Evolutionary conservation across 2,113 vertebrate genomes (phyloP), one percentile per base, ranked within the genome.

Genomic region (Puffinus mauretanicus): DNA sequence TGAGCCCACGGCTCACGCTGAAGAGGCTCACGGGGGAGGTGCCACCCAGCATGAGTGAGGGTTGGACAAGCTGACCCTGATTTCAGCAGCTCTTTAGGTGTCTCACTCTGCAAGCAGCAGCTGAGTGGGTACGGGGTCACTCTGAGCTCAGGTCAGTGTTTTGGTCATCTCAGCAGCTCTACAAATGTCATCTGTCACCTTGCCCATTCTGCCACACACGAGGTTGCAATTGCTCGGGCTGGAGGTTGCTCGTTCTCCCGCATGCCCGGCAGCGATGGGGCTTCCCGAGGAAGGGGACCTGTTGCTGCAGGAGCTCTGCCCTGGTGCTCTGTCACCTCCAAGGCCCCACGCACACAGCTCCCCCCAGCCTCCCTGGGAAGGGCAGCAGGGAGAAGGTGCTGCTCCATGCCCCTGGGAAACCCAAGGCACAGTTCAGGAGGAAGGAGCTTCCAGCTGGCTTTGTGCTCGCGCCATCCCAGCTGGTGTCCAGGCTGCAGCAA

Each of bases 261-360:
- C 22, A 1, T 2, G 1, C 18, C n/a, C 12, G 10, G 54, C 38
- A 51, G 49, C 0, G 0, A 36, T 17, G 46, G 42, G 46, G 16
- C 34, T 71, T 26, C 64, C n/a, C 6, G 0, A 30, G 22, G 44
- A 34, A 47, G 34, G 29, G 34, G 40, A 72, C 38, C 11, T 6
- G 1, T 7, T 24, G 24, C 79, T 84, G 54, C 66, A 52, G 44
- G 40, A 42, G 38, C 47, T 57, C 49, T 34, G n/a, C 26, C 52
- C 52, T 29, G 52, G 15, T 54, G 52, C 16, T 54, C 57, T 60
- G 57, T n/a, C 42, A 26, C 38, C 60, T 34, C 72, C 4, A 3
- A 20, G 9, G 17, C 22, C 34, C n/a, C 21, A 8, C 61, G 2
- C 26, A 9, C 4, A 1, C 40, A 9, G 4, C 32, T 19, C 5